Conservation (phyloP, 64 coral and sea anemone species). For the Montipora capricornis region DNA sequence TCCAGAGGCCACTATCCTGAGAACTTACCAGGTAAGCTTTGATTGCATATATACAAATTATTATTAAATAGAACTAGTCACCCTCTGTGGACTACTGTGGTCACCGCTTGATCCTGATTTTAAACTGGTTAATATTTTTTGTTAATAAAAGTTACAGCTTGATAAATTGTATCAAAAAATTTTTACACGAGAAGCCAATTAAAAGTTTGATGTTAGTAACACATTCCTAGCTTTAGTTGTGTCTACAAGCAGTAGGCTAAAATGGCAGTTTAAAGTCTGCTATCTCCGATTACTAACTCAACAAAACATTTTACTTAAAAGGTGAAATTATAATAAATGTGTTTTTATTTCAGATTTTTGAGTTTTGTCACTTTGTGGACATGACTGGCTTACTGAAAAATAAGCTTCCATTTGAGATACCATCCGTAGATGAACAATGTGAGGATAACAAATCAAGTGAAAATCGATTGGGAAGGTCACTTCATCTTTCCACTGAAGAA, state of each 20-base stretch:
- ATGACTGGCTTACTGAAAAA: slow-evolving; percentile 29
- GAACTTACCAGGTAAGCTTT: slow-evolving; percentile 48
- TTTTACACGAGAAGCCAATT: too few relatives aligned
- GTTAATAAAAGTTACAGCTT: too few relatives aligned
- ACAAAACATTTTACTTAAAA: too few relatives aligned
- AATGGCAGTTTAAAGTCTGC: too few relatives aligned
- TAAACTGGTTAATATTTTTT: too few relatives aligned
- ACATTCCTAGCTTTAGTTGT: too few relatives aligned
- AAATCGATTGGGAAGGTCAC: neutral
- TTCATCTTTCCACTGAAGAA: slow-evolving; percentile 8
- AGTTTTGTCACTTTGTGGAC: slow-evolving; percentile 44
- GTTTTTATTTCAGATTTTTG: slow-evolving; percentile 22
- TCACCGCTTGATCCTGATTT: too few relatives aligned
- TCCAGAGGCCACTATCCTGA: slow-evolving; percentile 58
- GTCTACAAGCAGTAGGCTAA: too few relatives aligned
- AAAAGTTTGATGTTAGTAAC: too few relatives aligned
- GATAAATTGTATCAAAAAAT: too few relatives aligned
- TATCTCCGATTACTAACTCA: too few relatives aligned
- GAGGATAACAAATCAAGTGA: neutral
- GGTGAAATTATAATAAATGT: neutral
- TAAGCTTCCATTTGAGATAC: slow-evolving; percentile 50
- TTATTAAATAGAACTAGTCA: neutral
- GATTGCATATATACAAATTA: neutral
- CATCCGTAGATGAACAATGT: slow-evolving; percentile 10
- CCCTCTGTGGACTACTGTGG: too few relatives aligned